Evolutionary conservation across 2,888 invertebrate genomes (phyloP), one percentile per base, ranked within the genome.

Genomic region (Xanthorhoe spadicearia): DNA sequence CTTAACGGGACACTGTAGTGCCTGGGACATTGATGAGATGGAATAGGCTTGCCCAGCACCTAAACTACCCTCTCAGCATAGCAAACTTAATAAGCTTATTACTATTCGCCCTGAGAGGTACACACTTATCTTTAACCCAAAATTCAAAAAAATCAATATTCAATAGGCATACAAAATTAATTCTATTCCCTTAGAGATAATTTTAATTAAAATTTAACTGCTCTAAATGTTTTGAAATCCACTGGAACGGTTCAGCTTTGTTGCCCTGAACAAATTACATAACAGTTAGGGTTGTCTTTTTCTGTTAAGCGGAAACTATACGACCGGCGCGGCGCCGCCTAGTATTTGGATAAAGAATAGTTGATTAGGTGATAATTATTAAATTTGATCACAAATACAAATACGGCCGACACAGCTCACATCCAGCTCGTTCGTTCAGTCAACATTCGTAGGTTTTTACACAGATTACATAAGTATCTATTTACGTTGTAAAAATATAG

Each of bases 101-200:
- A 59, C 23, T 56, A 61, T 66, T 66, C 13, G 52, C 13, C 23
- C 61, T 61, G 13, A 61, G 57, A 52, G n/a, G 43, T 50, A 13
- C 52, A 61, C 57, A 49, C 48, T 49, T 48, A 61, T 66, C 49
- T 54, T 2, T 17, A 43, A 38, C 28, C 53, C 61, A 23, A 28
- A 43, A 38, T 18, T 49, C 61, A 23, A 28, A 13, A 60, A 56
- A 35, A 49, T 68, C 68, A 72, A 68, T 70, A 72, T 68, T 66
- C 70, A 68, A 63, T 63, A 63, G 60, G 60, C 64, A 64, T 68
- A 19, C 53, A 6, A 63, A 65, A 68, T 72, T 68, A 68, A 66
- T 68, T 63, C 56, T 7, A 68, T 58, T 56, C 61, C 46, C 60
- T 61, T 66, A 69, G 66, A 66, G 61, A 60, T 64, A 32, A 35